Conservation (phyloP, 1,140 invertebrate species). For the Samia ricini region DNA sequence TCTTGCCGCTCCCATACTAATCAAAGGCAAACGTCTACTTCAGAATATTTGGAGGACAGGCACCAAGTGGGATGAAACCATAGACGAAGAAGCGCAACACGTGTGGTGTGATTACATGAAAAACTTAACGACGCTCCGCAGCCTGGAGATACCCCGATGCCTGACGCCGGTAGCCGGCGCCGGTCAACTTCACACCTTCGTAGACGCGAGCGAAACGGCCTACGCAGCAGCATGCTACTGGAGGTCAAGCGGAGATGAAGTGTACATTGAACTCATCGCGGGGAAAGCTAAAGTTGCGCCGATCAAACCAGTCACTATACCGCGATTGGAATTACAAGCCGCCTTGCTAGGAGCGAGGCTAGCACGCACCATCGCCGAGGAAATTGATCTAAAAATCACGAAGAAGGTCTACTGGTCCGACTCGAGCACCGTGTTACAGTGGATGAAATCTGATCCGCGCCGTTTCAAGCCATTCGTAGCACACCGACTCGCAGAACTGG, state of each 20-base stretch:
- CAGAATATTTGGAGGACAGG: slow-evolving; percentile 45
- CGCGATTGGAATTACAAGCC: slow-evolving; percentile 13
- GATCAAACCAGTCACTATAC: not conserved
- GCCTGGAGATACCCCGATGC: slow-evolving; percentile 10
- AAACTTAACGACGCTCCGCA: not conserved
- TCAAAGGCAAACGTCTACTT: slow-evolving; percentile 39
- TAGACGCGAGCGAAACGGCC: slow-evolving; percentile 12
- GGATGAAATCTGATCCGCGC: slow-evolving; percentile 32
- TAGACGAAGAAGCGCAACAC: slow-evolving; percentile 1
- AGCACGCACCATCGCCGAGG: not conserved
- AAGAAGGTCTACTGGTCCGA: slow-evolving; percentile 27
- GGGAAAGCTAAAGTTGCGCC: slow-evolving; percentile 9
- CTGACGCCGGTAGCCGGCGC: not conserved
- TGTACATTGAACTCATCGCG: not conserved
- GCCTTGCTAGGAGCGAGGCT: slow-evolving; percentile 9
- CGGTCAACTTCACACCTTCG: slow-evolving; percentile 9
- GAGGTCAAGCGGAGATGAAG: not conserved
- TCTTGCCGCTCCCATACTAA: slow-evolving; percentile 31
- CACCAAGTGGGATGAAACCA: slow-evolving; percentile 44
- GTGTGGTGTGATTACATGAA: slow-evolving; percentile 8
- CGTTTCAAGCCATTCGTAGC: slow-evolving; percentile 35
- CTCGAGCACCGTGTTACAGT: slow-evolving; percentile 30
- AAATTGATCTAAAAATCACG: not conserved
- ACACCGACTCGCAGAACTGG: slow-evolving; percentile 33
- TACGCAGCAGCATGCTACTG: slow-evolving; percentile 15